These are phyloP conservation scores for Scartelaos histophorus DNA, from an alignment of 2,113 vertebrate genomes.

Conservation along the genomic window DNA sequence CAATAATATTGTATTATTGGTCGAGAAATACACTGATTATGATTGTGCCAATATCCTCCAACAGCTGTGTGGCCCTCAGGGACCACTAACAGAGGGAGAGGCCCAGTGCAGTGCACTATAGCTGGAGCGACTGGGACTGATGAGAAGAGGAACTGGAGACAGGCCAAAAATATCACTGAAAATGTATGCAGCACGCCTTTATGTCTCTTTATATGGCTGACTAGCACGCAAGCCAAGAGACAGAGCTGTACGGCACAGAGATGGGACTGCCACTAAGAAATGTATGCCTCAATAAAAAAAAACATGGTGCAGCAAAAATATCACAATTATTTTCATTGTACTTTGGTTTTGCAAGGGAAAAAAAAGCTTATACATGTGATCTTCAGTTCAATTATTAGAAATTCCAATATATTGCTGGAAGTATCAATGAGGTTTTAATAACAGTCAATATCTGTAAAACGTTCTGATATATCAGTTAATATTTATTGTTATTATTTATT, in stretches of 20 bases:
- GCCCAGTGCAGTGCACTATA: constrained; percentile 34
- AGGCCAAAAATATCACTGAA: constrained; percentile 13
- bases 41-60: constrained; percentile 34
- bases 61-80: constrained; percentile 35
- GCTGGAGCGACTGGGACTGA: constrained; percentile 52
- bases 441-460: too few species aligned
- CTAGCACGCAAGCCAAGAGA: background rate
- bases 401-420: too few species aligned
- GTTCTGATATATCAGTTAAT: too few species aligned
- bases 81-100: constrained; percentile 18
- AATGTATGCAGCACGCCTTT: constrained; percentile 1
- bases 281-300: background rate
- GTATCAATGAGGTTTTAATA: too few species aligned
- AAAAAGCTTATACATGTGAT: too few species aligned
- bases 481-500: too few species aligned
- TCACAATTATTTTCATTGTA: background rate
- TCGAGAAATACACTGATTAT: constrained; percentile 30
- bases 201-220: constrained; percentile 17
- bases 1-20: constrained; percentile 45
- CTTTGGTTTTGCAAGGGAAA: too few species aligned
- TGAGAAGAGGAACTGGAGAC: constrained; percentile 12
- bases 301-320: background rate
- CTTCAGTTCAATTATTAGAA: too few species aligned
- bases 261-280: background rate
- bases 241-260: background rate